Evolutionary conservation across 2,888 invertebrate genomes (phyloP), one percentile per base, ranked within the genome.

Genomic region (Scelioninae gen. 2): DNA sequence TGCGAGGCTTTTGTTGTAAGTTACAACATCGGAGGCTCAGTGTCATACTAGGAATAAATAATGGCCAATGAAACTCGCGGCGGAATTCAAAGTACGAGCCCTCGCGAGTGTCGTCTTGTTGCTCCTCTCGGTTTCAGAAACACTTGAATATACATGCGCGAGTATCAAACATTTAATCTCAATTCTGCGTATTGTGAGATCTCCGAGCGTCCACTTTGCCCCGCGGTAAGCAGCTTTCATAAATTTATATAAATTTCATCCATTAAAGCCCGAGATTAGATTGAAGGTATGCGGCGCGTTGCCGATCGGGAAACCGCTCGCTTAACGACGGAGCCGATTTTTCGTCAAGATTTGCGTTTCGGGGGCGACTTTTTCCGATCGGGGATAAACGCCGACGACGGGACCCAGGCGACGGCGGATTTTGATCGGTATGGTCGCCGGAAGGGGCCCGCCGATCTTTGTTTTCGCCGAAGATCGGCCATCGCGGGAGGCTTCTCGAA

Each of bases 11-110:
- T 73, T 73, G 73, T 78, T 80, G 77, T 75, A 78, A 78, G 79
- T 78, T 65, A 77, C 78, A 79, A 78, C 78, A 78, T 78, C 76
- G 61, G 71, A 73, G 78, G 73, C 73, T 77, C 77, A 77, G 78
- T 73, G 73, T 69, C 79, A 79, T 78, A 78, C 70, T 53, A 53
- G 74, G 79, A 78, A 80, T 81, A 80, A 81, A 75, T 81, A 81
- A 81, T 81, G 79, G 80, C 78, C 81, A 81, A 80, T 81, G 80
- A 81, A 81, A 81, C 77, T 74, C 75, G 75, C 78, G 72, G 78
- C 76, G 79, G 80, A 79, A 81, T 80, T 81, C 77, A 76, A 80
- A 78, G 78, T 77, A 69, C 74, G 63, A 70, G 69, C 48, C 67
- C 60, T 67, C 61, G 31, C 67, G 45, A 61, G 48, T 39, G 65